Evolutionary conservation across 2,888 invertebrate species (phyloP).

Genomic region (Hydrotaea diabolus): DNA sequence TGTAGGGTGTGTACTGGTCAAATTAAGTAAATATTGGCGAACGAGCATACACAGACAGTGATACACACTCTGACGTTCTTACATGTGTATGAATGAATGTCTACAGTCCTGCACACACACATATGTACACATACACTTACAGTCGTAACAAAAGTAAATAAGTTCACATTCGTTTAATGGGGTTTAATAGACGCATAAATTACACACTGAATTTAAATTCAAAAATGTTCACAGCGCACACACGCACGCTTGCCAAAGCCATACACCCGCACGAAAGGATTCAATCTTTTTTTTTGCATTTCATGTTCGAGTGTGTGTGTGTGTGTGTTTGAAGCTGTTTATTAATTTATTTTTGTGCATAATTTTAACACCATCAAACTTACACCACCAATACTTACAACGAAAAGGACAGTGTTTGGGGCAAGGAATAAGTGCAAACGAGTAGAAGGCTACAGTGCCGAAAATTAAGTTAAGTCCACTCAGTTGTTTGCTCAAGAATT

Average conservation of each 20-base stretch:
- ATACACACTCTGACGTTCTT: neutral
- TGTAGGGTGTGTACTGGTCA: slow-evolving; percentile 49
- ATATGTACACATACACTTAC: neutral
- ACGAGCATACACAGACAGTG: slow-evolving; percentile 1
- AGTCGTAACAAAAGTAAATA: slow-evolving; percentile 59
- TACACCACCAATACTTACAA: neutral
- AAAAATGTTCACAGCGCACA: slow-evolving; percentile 24
- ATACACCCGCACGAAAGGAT: slow-evolving; percentile 38
- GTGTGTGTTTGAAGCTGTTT: slow-evolving; percentile 37
- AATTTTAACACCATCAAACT: slow-evolving; percentile 55
- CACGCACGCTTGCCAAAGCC: too few relatives aligned
- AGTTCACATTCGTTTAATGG: slow-evolving; percentile 60
- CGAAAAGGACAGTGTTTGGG: neutral
- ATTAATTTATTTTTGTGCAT: slow-evolving; percentile 59
- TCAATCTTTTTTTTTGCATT: slow-evolving; percentile 1
- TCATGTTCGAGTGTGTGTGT: neutral
- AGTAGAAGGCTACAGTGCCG: too few relatives aligned
- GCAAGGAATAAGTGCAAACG: too few relatives aligned
- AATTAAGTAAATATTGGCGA: slow-evolving; percentile 56
- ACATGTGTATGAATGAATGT: too few relatives aligned
- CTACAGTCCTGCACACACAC: neutral
- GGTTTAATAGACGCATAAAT: slow-evolving; percentile 66
- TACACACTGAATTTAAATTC: slow-evolving; percentile 60
- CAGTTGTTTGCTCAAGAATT: too few relatives aligned
- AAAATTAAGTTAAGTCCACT: too few relatives aligned